phyloP scores from a whole-genome alignment of 2,113 vertebrate species.

The Thryonomys swinderianus region DNA sequence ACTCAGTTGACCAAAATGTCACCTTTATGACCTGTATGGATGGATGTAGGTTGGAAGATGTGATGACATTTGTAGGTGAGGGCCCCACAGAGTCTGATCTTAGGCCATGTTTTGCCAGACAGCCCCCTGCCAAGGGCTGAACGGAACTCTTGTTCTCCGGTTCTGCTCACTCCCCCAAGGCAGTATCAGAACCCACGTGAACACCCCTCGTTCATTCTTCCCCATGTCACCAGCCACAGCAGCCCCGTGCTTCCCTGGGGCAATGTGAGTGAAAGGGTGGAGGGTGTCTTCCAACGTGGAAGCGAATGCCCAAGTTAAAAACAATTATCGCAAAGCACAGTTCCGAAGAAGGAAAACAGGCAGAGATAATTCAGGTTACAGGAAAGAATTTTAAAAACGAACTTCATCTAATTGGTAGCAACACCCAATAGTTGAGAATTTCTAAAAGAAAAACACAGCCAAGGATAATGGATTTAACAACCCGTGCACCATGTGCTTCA shows the following conservation, averaged over 20 bases:
- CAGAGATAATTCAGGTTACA: neutral
- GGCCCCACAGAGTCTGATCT: neutral
- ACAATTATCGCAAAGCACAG: neutral
- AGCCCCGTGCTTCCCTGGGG: neutral
- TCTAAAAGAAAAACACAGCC: neutral
- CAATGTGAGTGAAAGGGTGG: neutral
- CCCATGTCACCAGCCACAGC: neutral
- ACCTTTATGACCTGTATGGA: neutral
- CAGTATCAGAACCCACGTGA: neutral
- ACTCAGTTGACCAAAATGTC: neutral
- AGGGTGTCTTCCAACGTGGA: neutral
- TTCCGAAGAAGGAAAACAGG: neutral
- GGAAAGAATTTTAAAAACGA: neutral
- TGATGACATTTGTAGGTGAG: neutral
- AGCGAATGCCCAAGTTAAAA: neutral
- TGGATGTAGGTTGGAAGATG: neutral
- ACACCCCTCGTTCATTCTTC: neutral
- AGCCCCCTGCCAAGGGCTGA: neutral
- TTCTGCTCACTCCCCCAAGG: neutral
- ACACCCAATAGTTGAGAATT: neutral
- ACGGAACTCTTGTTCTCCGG: neutral
- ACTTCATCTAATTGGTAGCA: neutral
- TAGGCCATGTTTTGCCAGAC: fast-evolving
- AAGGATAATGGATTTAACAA: neutral
- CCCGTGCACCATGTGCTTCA: fast-evolving